These are phyloP conservation scores for Entomobrya proxima DNA, from an alignment of 2,888 invertebrate species.

Conservation along the genomic window DNA sequence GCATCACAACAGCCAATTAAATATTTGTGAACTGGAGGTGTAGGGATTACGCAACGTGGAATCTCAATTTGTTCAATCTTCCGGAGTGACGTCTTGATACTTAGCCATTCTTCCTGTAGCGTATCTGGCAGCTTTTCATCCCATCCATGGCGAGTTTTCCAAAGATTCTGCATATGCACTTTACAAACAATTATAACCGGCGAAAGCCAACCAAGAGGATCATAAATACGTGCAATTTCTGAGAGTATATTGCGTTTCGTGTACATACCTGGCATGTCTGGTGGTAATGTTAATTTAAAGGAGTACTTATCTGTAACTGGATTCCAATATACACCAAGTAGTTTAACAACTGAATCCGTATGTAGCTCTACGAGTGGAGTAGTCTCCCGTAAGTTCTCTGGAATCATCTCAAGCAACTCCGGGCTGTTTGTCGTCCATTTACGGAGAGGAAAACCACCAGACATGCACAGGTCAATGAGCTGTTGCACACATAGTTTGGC, in stretches of 20 bases:
- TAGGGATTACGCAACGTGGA: not conserved
- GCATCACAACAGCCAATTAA: constrained; percentile 3
- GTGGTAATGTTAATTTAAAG: constrained; percentile 10
- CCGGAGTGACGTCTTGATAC: not conserved
- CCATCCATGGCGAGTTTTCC: not conserved
- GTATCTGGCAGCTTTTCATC: not conserved
- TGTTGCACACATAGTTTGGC: constrained; percentile 62
- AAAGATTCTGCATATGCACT: not conserved
- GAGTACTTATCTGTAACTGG: not conserved
- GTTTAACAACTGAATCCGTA: not conserved
- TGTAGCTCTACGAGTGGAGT: not conserved
- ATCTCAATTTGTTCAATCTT: not conserved
- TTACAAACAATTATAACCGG: no score
- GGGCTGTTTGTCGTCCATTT: constrained; percentile 51
- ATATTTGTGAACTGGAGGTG: not conserved
- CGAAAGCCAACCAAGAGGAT: not conserved
- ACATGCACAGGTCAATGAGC: constrained; percentile 47
- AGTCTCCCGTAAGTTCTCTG: constrained; percentile 34
- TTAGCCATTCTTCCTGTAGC: not conserved
- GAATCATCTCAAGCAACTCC: constrained; percentile 27
- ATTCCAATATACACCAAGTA: constrained; percentile 14
- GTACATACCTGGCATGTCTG: not conserved
- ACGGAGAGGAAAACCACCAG: not conserved
- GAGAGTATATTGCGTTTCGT: constrained; percentile 72
- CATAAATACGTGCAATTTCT: not conserved